A percentile compares a stretch with the other conserved stretches of the same genome.
Conservation (phyloP, 2,797 vertebrate species). For the Myripristis jacobus region DNA sequence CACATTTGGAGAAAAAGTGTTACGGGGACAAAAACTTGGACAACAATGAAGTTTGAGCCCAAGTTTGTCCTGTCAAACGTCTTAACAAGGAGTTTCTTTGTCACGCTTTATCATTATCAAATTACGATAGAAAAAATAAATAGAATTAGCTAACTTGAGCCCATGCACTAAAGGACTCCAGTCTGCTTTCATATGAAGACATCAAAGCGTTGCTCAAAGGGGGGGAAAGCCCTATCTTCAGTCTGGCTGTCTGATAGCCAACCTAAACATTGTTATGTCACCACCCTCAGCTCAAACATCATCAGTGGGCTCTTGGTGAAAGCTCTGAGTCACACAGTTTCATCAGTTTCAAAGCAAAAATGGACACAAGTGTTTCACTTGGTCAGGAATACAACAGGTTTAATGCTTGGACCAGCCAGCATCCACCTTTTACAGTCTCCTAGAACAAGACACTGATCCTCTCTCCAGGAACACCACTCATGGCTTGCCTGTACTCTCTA, state of each 20-base stretch:
- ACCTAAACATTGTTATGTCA: slow-evolving; percentile 41
- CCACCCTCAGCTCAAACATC: slow-evolving; percentile 1
- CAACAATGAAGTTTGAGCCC: background rate
- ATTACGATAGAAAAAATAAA: background rate
- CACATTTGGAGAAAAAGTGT: background rate
- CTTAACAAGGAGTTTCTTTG: background rate
- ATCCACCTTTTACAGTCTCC: background rate
- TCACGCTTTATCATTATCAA: background rate
- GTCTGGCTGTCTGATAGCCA: slow-evolving; percentile 10
- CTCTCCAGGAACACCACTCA: background rate
- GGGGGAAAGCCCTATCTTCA: background rate
- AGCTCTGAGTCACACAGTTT: slow-evolving; percentile 22
- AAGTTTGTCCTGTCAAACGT: background rate
- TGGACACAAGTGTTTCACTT: background rate
- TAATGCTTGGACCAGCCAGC: background rate
- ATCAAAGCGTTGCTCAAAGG: background rate
- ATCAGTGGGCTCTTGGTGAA: slow-evolving; percentile 8
- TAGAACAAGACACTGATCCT: background rate
- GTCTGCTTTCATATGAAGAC: slow-evolving; percentile 10
- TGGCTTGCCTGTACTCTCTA: background rate
- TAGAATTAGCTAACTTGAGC: background rate
- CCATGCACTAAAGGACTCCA: slow-evolving; percentile 1
- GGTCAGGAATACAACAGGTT: background rate
- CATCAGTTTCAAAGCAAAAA: slow-evolving; percentile 6
- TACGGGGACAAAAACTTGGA: background rate